Evolutionary conservation across 2,113 vertebrate genomes (phyloP).

Genomic region (Orientallactaga bullata): DNA sequence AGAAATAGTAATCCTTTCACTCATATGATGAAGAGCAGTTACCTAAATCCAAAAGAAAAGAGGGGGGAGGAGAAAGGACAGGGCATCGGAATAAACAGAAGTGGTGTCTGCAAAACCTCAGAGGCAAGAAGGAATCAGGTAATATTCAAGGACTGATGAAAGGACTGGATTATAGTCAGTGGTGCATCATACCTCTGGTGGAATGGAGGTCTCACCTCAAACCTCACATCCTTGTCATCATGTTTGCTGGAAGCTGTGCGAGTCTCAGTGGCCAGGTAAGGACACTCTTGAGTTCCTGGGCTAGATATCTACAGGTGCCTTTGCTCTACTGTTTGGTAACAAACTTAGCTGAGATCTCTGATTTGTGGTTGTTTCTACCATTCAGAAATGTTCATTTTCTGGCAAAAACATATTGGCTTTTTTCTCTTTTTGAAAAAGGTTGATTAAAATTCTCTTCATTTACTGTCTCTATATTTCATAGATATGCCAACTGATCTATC

Average conservation of each 20-base stretch:
- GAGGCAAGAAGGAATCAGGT: background rate
- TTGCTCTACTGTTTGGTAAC: background rate
- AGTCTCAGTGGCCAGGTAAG: background rate
- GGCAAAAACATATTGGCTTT: slow-evolving; percentile 45
- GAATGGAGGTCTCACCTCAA: background rate
- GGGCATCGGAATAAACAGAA: background rate
- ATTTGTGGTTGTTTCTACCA: slow-evolving; percentile 16
- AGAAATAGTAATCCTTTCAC: background rate
- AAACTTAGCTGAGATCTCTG: background rate
- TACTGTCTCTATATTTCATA: slow-evolving; percentile 57
- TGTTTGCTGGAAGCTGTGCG: background rate
- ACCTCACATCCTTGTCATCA: background rate
- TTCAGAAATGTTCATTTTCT: slow-evolving; percentile 18
- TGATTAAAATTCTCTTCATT: slow-evolving; percentile 61
- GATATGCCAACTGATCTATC: slow-evolving; percentile 46
- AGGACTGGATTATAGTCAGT: background rate
- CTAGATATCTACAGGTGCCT: background rate
- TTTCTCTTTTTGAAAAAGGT: slow-evolving; percentile 14
- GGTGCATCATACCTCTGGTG: background rate
- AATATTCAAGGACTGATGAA: background rate
- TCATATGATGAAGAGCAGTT: background rate
- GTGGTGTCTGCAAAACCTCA: background rate
- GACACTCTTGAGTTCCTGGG: background rate
- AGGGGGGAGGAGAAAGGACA: background rate
- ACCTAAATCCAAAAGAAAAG: background rate